Evolutionary conservation across 2,888 invertebrate genomes (phyloP).

Genomic region (Calameuta idolon): DNA sequence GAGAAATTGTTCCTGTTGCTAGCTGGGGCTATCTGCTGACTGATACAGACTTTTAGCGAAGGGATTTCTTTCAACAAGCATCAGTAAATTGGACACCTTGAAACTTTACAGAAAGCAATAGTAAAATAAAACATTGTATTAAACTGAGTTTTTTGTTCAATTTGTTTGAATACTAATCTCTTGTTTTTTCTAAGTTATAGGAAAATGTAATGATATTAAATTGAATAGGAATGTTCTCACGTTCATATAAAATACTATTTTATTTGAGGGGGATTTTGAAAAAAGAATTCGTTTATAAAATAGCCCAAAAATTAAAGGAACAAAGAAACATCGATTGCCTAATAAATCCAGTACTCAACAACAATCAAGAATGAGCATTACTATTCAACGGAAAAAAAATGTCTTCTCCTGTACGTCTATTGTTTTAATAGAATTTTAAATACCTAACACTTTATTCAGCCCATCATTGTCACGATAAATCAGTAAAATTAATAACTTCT

Average conservation of each 20-base stretch:
- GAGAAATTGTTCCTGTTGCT: conserved; percentile 57
- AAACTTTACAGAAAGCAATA: not conserved
- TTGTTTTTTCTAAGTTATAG: not conserved
- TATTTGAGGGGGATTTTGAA: not conserved
- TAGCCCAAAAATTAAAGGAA: not conserved
- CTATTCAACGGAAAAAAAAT: not conserved
- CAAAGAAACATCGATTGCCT: not conserved
- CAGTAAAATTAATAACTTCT: not conserved
- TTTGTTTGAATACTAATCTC: not conserved
- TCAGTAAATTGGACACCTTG: not conserved
- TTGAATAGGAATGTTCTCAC: not conserved
- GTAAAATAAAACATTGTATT: not conserved
- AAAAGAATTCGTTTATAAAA: not conserved
- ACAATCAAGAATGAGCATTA: not conserved
- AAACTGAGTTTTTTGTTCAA: not conserved
- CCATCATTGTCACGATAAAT: not conserved
- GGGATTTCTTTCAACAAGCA: not conserved
- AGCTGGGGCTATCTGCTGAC: conserved; percentile 40
- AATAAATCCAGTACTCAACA: not conserved
- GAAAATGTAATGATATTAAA: not conserved
- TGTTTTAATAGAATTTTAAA: not conserved
- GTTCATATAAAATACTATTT: not conserved
- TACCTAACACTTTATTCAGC: not conserved
- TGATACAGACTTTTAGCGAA: not conserved
- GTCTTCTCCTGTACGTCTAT: not conserved